Base-by-base conservation (phyloP, 2,113 vertebrate species). In the Anguilla rostrata region DNA sequence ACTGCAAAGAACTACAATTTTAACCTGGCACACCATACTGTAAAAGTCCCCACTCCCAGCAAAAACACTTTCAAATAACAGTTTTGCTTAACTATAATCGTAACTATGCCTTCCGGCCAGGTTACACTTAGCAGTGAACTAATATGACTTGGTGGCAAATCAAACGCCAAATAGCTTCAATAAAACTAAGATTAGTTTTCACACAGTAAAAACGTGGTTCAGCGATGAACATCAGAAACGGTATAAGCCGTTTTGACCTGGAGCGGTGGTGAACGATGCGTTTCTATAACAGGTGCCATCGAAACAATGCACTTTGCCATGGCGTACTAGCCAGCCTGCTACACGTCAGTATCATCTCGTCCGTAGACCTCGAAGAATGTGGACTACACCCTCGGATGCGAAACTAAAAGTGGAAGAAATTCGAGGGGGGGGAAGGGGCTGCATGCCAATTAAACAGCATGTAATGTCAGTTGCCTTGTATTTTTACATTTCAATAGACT, bases 201-300 rank as follows among this genome's bases (percentile, higher is more conserved):
- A 46, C 43, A 46, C 43, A 46, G 43, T 5, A 5, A 9, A 46
- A 46, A 46, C 9, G 43, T 6, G 43, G 43, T 46, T 46, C 5
- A 46, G 43, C 5, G 43, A 46, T 9, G 43, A 46, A 46, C 43
- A 46, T 34, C 4, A 46, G 43, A 46, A 6, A 5, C 9, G 9
- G 9, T 5, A 6, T 46, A 46, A 46, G 43, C 5, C 43, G 4
- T 46, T 53, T 53, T 53, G 7, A 14, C 49, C 7, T 14, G 49
- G 49, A 53, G 43, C 43, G 8, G 34, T 34, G 9, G 49, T 49
- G 66, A 1, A 7, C 9, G 15, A 22, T 46, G 41, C 40, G 83
- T 84, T 49, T 75, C 40, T 46, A 78, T 29, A 49, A 49, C 83
- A 84, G 41, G 83, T 71, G 63, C 26, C 39, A 46, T 46, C 43